phyloP scores from a whole-genome alignment of 2,113 vertebrate species.

The Apodemus speciosus region DNA sequence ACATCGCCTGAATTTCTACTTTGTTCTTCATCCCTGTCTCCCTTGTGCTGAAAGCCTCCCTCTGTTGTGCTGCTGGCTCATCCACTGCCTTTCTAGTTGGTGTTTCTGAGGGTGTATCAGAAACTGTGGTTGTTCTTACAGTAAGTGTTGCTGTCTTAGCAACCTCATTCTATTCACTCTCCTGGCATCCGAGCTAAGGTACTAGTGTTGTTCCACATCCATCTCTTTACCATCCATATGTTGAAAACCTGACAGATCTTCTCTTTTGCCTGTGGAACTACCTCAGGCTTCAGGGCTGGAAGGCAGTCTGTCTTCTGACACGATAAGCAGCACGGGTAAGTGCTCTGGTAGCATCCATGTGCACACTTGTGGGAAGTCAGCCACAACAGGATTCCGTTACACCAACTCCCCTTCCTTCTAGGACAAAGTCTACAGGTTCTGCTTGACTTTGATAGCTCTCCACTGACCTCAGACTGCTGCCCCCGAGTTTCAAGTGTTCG shows the following conservation, averaged over 20 bases:
- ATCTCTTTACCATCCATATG: not conserved
- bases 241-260: not conserved
- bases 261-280: not conserved
- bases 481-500: not conserved
- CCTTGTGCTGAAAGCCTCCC: not conserved
- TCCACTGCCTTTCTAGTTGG: not conserved
- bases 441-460: constrained; percentile 24
- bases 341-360: not conserved
- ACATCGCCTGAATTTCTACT: not conserved
- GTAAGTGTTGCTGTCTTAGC: constrained; percentile 3
- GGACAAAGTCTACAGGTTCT: constrained; percentile 9
- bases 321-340: not conserved
- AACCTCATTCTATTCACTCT: not conserved
- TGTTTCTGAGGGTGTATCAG: not conserved
- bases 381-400: constrained; percentile 24
- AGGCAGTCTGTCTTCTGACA: not conserved
- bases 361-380: not conserved
- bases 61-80: not conserved
- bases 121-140: not conserved
- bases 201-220: not conserved
- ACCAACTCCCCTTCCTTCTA: constrained; percentile 36
- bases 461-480: not conserved
- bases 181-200: not conserved
- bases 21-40: not conserved
- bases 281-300: not conserved